Percentiles rank a stretch among this genome's conserved stretches.
These are phyloP conservation scores for Tiliacea aurago DNA, from an alignment of 2,888 invertebrate genomes.

Conservation along the genomic window DNA sequence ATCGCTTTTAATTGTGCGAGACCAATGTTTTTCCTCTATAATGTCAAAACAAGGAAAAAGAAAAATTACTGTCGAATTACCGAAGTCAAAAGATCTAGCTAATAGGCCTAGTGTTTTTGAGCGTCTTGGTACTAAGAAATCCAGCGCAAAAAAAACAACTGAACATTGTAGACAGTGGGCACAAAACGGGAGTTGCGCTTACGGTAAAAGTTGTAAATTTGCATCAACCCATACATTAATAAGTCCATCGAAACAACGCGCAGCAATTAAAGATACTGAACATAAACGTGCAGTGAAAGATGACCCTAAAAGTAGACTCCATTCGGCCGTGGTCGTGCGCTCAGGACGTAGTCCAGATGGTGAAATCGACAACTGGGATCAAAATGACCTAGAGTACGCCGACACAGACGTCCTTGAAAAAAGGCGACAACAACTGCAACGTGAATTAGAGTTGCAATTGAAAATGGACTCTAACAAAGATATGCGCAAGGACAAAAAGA, in stretches of 20 bases:
- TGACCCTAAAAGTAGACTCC: slow-evolving; percentile 92
- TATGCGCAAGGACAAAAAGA: slow-evolving; percentile 93
- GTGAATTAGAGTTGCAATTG: slow-evolving; percentile 94
- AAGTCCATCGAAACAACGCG: slow-evolving; percentile 94
- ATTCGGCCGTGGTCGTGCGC: slow-evolving; percentile 91
- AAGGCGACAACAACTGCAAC: slow-evolving; percentile 93
- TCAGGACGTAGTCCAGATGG: slow-evolving; percentile 91
- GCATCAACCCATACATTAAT: slow-evolving; percentile 93
- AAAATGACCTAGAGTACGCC: slow-evolving; percentile 94
- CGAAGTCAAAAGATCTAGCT: slow-evolving; percentile 92
- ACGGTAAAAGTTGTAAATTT: slow-evolving; percentile 95
- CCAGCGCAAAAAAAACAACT: slow-evolving; percentile 90
- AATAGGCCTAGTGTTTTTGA: slow-evolving; percentile 95
- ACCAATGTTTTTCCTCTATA: slow-evolving; percentile 88
- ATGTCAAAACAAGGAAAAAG: slow-evolving; percentile 93
- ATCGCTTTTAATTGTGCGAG: slow-evolving; percentile 77
- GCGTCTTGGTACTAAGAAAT: slow-evolving; percentile 94
- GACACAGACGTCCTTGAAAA: slow-evolving; percentile 95
- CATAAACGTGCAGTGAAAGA: slow-evolving; percentile 89
- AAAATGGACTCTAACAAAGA: slow-evolving; percentile 93
- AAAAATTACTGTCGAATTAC: slow-evolving; percentile 94
- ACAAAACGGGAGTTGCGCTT: slow-evolving; percentile 94
- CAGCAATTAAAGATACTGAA: slow-evolving; percentile 92
- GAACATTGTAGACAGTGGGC: slow-evolving; percentile 95
- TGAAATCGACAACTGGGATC: slow-evolving; percentile 94